These are phyloP conservation scores for Hemicrepidius hirtus DNA, from an alignment of 2,888 invertebrate genomes.

Conservation along the genomic window DNA sequence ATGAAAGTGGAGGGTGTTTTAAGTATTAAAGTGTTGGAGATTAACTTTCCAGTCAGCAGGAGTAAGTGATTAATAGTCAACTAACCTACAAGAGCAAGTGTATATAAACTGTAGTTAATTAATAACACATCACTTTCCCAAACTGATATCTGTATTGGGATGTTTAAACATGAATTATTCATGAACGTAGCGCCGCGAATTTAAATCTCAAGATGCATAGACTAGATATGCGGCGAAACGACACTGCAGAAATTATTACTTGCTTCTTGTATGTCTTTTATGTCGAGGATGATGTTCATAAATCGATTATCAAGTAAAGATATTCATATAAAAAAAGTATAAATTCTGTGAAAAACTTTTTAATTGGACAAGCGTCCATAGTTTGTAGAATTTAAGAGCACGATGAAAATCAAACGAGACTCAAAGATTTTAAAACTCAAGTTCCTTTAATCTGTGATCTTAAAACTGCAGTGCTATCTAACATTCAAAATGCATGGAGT, in stretches of 20 bases:
- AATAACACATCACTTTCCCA: conserved; percentile 67
- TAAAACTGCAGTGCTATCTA: conserved; percentile 15
- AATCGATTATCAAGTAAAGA: conserved; percentile 30
- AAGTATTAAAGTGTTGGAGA: conserved; percentile 62
- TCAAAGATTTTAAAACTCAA: neutral
- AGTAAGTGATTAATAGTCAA: conserved; percentile 68
- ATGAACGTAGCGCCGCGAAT: conserved; percentile 66
- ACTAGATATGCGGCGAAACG: conserved; percentile 56
- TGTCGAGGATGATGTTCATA: conserved; percentile 42
- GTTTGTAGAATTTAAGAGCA: too few relatives aligned
- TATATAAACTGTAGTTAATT: conserved; percentile 68
- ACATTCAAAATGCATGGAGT: conserved; percentile 34
- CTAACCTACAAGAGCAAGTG: conserved; percentile 56
- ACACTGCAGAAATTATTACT: conserved; percentile 57
- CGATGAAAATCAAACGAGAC: too few relatives aligned
- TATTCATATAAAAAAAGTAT: too few relatives aligned
- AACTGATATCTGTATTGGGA: conserved; percentile 67
- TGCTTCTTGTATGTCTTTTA: conserved; percentile 51
- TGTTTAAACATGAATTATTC: conserved; percentile 69
- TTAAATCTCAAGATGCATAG: conserved; percentile 68
- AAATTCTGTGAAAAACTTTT: too few relatives aligned
- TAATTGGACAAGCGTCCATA: too few relatives aligned
- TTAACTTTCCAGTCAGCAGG: conserved; percentile 64
- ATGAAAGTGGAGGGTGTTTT: conserved; percentile 39
- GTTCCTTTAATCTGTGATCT: conserved; percentile 22